Evolutionary conservation across 2,113 vertebrate species (phyloP), one percentile per base, ranked within the genome.

Genomic region (Syngnathoides biaculeatus): DNA sequence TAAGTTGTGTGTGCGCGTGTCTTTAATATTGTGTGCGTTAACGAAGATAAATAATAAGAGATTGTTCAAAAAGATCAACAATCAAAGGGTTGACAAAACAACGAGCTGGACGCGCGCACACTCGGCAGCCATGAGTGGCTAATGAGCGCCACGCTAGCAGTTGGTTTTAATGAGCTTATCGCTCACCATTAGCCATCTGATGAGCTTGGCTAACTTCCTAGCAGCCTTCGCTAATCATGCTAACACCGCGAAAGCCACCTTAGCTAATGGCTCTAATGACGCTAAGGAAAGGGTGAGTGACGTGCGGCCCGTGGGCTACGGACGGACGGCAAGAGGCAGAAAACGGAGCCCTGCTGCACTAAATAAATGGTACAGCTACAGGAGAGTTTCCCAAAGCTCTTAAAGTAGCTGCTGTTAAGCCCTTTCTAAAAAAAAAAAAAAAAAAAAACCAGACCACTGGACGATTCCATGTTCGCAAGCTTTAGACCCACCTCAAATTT

Each of bases 131-230:
- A 69, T 87, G 86, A 87, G 76, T 72, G 71, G 75, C 78, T 78
- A 77, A 79, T 71, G 81, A 80, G 86, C 71, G 64, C 45, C 72
- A 78, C 47, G 74, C 73, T 77, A 87, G 70, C 61, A 35, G 11
- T 20, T 72, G 56, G 55, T 4, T 47, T 67, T 80, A 86, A 82
- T 79, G 77, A 73, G 64, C 62, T 70, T 67, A n/a, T 35, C 3
- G 35, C 38, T 61, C 14, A 65, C 52, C 74, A 81, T 84, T 75
- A 83, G 64, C 73, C 68, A 59, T 72, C 73, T 75, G 60, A 83
- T 65, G 62, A 77, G 69, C 64, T 43, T 8, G 0, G 57, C 58
- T 39, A 59, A 59, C 35, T 59, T n/a, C 30, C 57, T 26, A 1
- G 52, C 52, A 10, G 52, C n/a, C 10, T 6, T 2, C 11, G 12